Evolutionary conservation across 2,888 invertebrate species (phyloP).

Genomic region (Ommatoiulus sabulosus): DNA sequence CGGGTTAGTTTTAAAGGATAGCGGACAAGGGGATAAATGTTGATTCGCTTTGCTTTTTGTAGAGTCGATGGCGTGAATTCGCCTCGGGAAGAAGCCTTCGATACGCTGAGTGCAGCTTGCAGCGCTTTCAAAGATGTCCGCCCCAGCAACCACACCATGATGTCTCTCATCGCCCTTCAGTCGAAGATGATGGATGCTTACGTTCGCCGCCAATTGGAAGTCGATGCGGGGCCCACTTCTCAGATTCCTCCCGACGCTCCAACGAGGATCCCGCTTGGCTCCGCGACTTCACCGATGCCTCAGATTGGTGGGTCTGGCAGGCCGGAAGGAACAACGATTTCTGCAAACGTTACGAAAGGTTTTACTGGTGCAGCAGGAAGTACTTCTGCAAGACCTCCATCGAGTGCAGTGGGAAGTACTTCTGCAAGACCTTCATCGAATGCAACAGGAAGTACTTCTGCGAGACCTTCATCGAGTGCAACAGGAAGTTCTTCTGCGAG

Average conservation of each 20-base stretch:
- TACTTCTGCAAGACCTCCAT: neutral
- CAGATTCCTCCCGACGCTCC: neutral
- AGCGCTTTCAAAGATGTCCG: neutral
- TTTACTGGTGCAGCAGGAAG: neutral
- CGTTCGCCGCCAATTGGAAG: neutral
- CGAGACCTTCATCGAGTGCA: neutral
- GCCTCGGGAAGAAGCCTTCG: conserved; percentile 44
- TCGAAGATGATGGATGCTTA: conserved; percentile 42
- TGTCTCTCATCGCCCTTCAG: conserved; percentile 6
- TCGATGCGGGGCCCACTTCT: neutral
- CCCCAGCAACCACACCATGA: neutral
- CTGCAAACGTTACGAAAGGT: neutral
- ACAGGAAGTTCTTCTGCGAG: neutral
- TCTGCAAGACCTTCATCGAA: neutral
- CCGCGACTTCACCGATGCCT: neutral
- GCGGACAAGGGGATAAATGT: no score
- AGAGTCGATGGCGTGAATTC: neutral
- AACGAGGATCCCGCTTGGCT: neutral
- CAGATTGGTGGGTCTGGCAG: neutral
- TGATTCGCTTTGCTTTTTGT: neutral
- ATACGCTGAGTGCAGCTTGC: neutral
- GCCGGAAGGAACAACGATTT: neutral
- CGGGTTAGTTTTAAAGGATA: no score
- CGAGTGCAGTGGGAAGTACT: neutral
- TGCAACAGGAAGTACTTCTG: neutral